phyloP scores from a whole-genome alignment of 1,140 invertebrate species.

The Drosophila kohkoa region DNA sequence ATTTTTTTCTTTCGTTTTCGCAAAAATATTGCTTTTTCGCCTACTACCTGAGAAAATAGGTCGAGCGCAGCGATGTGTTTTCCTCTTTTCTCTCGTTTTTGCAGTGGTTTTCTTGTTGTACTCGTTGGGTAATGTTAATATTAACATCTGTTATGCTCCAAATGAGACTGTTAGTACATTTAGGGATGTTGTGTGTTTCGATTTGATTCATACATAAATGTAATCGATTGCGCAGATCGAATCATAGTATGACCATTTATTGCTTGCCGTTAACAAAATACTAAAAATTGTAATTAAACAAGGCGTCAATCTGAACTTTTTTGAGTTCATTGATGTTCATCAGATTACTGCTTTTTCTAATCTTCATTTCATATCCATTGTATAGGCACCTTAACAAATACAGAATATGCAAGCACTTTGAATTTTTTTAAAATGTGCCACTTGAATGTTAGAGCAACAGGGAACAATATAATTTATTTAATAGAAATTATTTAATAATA shows the following conservation, averaged over 20 bases:
- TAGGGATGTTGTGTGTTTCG: slow-evolving; percentile 3
- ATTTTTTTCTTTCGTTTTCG: slow-evolving; percentile 17
- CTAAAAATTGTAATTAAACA: too few relatives aligned
- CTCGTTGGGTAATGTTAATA: slow-evolving; percentile 7
- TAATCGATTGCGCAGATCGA: not conserved
- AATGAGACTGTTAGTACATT: slow-evolving; percentile 3
- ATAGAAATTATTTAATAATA: too few relatives aligned
- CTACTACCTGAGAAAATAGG: slow-evolving; percentile 62
- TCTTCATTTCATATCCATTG: too few relatives aligned
- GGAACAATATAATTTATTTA: too few relatives aligned
- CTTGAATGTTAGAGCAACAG: too few relatives aligned
- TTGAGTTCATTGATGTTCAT: too few relatives aligned
- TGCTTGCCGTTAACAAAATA: too few relatives aligned
- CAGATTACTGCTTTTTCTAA: too few relatives aligned
- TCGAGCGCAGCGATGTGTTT: slow-evolving; percentile 59
- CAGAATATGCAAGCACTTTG: too few relatives aligned
- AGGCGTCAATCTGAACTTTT: too few relatives aligned
- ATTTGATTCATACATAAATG: not conserved
- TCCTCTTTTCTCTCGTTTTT: slow-evolving; percentile 33
- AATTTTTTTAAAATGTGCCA: too few relatives aligned
- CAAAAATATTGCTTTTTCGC: slow-evolving; percentile 64
- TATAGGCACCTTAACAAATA: too few relatives aligned
- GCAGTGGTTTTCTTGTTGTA: slow-evolving; percentile 24
- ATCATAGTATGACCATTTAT: not conserved
- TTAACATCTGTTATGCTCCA: slow-evolving; percentile 31